Evolutionary conservation across 2,888 invertebrate species (phyloP).

Genomic region (Nephrocerus scutellatus): DNA sequence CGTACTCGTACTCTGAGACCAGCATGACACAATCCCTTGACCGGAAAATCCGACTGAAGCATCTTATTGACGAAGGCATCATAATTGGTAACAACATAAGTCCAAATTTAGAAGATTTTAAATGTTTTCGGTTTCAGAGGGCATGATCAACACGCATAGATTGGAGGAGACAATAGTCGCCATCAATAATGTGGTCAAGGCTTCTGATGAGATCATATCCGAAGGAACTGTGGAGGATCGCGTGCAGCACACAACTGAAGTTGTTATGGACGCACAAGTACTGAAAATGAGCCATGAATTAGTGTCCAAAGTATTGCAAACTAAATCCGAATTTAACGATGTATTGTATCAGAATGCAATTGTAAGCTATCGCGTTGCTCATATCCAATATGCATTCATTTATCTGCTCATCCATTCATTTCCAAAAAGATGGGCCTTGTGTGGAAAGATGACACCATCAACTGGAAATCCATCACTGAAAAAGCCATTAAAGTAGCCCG

Average conservation of each 20-base stretch:
- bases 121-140: not conserved
- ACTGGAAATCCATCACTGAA: conserved; percentile 34
- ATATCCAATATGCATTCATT: not conserved
- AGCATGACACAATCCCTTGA: conserved; percentile 12
- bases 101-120: too few species aligned
- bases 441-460: conserved; percentile 22
- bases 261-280: conserved; percentile 44
- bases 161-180: not conserved
- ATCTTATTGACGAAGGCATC: conserved; percentile 22
- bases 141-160: not conserved
- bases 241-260: conserved; percentile 41
- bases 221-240: conserved; percentile 33
- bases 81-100: conserved; percentile 19
- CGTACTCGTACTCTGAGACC: too few species aligned
- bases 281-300: conserved; percentile 41
- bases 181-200: too few species aligned
- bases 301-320: conserved; percentile 35
- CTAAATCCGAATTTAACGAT: conserved; percentile 36
- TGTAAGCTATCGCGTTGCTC: conserved; percentile 26
- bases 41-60: conserved; percentile 24
- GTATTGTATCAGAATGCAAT: conserved; percentile 36
- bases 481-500: conserved; percentile 23
- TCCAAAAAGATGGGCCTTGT: conserved; percentile 24
- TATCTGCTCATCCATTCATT: not conserved
- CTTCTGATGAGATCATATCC: conserved; percentile 32